A percentile compares a stretch with the other conserved stretches of the same genome.
Evolutionary conservation across 2,113 vertebrate genomes (phyloP).

Genomic region (Seriola aureovittata): DNA sequence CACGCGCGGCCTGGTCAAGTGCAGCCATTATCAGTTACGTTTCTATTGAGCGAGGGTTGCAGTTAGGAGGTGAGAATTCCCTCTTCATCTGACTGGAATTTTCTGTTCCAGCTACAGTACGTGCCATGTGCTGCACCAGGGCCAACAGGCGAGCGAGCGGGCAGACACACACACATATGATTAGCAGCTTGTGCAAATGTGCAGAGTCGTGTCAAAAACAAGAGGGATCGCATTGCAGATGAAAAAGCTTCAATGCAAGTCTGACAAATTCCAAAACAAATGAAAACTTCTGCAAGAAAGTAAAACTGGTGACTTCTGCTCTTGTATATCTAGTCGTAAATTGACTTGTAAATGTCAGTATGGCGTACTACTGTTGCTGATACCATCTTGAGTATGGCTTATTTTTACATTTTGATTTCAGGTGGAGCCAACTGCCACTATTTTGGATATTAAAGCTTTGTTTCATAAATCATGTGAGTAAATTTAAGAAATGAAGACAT

Average conservation of each 20-base stretch:
- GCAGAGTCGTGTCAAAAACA: neutral
- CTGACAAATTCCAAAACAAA: slow-evolving; percentile 1
- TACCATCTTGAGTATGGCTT: neutral
- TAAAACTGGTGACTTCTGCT: neutral
- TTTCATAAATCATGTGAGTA: slow-evolving; percentile 93
- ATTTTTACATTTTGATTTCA: slow-evolving; percentile 62
- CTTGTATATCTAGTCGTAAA: slow-evolving; percentile 9
- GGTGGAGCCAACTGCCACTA: slow-evolving; percentile 93
- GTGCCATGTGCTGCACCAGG: neutral
- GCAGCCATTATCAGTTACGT: slow-evolving; percentile 57
- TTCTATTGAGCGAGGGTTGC: slow-evolving; percentile 46
- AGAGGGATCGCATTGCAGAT: slow-evolving; percentile 8
- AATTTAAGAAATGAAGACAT: neutral
- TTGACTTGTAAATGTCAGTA: neutral
- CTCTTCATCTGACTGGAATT: slow-evolving; percentile 58
- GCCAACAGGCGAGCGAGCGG: slow-evolving; percentile 13
- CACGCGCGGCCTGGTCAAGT: slow-evolving; percentile 26
- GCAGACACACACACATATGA: neutral
- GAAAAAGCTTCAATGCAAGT: slow-evolving; percentile 24
- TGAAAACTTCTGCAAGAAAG: neutral
- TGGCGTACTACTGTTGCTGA: neutral
- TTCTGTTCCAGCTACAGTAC: slow-evolving; percentile 45
- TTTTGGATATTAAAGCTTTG: slow-evolving; percentile 93
- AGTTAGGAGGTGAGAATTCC: slow-evolving; percentile 71
- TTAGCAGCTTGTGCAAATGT: slow-evolving; percentile 40